Base-by-base conservation (phyloP, 2,888 invertebrate species). In the Tenthredo mesomela region DNA sequence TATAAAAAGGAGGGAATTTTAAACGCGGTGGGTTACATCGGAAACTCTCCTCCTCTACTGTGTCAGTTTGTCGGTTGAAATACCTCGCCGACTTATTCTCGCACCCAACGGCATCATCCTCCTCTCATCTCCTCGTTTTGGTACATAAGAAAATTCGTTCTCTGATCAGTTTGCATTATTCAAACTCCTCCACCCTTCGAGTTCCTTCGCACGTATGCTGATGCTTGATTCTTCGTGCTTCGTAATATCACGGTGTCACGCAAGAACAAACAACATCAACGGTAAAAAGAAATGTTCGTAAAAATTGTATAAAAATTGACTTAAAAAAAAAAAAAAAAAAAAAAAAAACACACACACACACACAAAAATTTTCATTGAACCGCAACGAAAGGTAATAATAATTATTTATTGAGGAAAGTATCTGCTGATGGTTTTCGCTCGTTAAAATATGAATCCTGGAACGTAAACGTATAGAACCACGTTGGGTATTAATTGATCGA, bases 1-100 rank as follows among this genome's bases (percentile, higher is more conserved):
- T 91, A 91, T 87, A 85, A 86, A 70, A 87, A 89, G 87, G 86
- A 87, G 86, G 86, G 87, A 88, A 88, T 88, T 89, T 89, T 85
- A 87, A 87, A 86, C 84, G 86, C 71, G 86, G 61, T 58, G 18
- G 78, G 37, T 80, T 80, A 80, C 50, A 80, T 61, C 80, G 80
- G 43, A 80, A 61, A 77, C 77, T 77, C 50, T 61, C 43, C 58
- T 61, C 50, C 80, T 61, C 58, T 61, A 61, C 80, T 80, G 80
- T 80, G 80, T 80, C 80, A 80, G 80, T 80, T 80, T 80, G n/a
- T 21, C 80, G 61, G 50, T 80, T 37, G 58, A 80, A 61, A 80
- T 37, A 40, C 54, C 77, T 33, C 15, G 15, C 33, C 43, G 25
- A 9, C 58, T 54, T 7, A 7, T 15, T 21, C 25, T 7, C 47